phyloP scores from a whole-genome alignment of 2,113 vertebrate genomes.

The Atherinomorus stipes region DNA sequence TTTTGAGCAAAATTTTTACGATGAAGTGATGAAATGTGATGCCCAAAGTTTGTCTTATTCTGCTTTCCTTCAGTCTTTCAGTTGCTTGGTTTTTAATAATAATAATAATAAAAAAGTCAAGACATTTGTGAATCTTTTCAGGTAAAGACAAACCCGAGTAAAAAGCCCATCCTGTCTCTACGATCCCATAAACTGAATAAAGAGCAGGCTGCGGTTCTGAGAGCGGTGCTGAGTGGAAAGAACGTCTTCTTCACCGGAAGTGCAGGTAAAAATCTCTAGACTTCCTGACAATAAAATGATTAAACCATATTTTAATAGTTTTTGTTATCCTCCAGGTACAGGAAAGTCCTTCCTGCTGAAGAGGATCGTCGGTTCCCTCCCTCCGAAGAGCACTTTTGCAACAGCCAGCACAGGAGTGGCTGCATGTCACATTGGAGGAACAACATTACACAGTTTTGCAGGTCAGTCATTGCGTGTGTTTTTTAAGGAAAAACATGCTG shows the following conservation, averaged over 20 bases:
- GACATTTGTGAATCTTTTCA: slow-evolving; percentile 42
- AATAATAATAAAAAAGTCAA: background rate
- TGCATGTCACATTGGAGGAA: slow-evolving; percentile 95
- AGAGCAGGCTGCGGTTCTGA: slow-evolving; percentile 89
- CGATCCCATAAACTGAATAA: slow-evolving; percentile 85
- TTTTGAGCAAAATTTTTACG: no score
- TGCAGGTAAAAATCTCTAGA: slow-evolving; percentile 88
- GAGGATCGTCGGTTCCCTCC: slow-evolving; percentile 92
- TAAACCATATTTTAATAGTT: background rate
- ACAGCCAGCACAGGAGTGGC: slow-evolving; percentile 98
- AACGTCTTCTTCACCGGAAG: slow-evolving; percentile 98
- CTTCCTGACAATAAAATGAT: background rate
- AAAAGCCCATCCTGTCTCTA: slow-evolving; percentile 80
- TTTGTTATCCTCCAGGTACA: slow-evolving; percentile 83
- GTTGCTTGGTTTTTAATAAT: no score
- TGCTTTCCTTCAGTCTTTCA: no score
- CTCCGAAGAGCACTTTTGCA: slow-evolving; percentile 91
- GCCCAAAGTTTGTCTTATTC: no score
- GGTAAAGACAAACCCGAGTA: slow-evolving; percentile 82
- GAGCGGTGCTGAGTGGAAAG: slow-evolving; percentile 87
- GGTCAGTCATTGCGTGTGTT: no score
- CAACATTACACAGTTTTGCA: slow-evolving; percentile 93
- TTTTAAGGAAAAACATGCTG: background rate
- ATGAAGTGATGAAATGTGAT: no score
- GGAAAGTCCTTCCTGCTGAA: slow-evolving; percentile 96